phyloP scores from a whole-genome alignment of 2,797 vertebrate genomes.

The Mormyrus proboscirostris region DNA sequence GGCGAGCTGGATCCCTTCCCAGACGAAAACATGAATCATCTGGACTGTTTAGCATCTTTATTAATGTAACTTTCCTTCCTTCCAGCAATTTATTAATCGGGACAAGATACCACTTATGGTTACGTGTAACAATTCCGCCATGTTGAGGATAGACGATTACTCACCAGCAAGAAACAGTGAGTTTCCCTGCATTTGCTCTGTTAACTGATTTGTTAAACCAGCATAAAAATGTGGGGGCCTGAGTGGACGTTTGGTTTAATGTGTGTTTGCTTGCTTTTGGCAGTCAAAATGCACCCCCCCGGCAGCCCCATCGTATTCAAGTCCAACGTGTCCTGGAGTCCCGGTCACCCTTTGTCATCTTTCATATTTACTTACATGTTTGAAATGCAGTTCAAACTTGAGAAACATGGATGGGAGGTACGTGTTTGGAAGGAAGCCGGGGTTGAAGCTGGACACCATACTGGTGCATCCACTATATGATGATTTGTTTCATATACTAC shows the following conservation, averaged over 20 bases:
- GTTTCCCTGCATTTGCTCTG: neutral
- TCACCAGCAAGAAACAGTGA: neutral
- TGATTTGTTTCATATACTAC: neutral
- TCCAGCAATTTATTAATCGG: neutral
- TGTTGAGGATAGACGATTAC: neutral
- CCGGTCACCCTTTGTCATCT: neutral
- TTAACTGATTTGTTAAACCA: neutral
- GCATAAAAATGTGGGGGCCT: neutral
- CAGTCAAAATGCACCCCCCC: constrained; percentile 17
- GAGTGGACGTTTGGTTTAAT: neutral
- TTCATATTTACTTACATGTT: neutral
- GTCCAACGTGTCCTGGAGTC: constrained; percentile 15
- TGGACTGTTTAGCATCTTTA: neutral
- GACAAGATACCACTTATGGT: neutral
- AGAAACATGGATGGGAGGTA: neutral
- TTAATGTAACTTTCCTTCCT: neutral
- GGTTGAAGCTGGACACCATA: neutral
- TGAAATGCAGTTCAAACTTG: neutral
- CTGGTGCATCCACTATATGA: neutral
- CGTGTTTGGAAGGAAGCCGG: neutral
- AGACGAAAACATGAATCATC: neutral
- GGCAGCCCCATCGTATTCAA: neutral
- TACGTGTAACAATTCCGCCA: neutral
- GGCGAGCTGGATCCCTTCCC: neutral
- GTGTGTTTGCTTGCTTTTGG: neutral